phyloP scores from a whole-genome alignment of 2,113 vertebrate species.

The Cinclus cinclus region DNA sequence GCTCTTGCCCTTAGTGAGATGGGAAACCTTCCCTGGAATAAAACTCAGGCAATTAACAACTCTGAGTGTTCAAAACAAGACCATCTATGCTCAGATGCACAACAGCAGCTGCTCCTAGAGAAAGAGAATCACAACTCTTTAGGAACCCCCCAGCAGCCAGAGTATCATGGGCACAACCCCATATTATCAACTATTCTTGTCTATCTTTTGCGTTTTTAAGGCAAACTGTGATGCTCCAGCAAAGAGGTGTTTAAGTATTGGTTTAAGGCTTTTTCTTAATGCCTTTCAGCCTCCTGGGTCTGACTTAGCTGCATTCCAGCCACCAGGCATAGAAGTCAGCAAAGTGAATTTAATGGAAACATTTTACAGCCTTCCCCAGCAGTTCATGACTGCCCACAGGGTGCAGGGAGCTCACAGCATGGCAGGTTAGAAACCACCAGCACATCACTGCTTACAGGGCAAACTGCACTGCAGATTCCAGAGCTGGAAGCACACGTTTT shows the following conservation, averaged over 20 bases:
- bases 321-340: background rate
- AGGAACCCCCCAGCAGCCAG: background rate
- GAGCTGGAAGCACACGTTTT: background rate
- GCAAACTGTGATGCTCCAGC: background rate
- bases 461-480: background rate
- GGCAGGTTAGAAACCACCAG: background rate
- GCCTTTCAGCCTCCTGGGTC: background rate
- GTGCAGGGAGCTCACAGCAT: fast-evolving
- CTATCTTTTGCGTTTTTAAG: background rate
- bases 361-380: background rate
- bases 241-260: background rate
- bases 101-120: background rate
- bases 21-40: background rate
- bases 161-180: fast-evolving
- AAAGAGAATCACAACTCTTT: background rate
- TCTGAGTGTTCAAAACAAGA: background rate
- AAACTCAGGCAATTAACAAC: fast-evolving
- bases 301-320: background rate
- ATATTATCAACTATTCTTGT: background rate
- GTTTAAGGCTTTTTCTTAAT: background rate
- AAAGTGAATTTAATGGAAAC: background rate
- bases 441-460: fast-evolving
- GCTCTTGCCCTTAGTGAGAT: fast-evolving
- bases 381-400: fast-evolving
- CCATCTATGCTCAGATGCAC: background rate